phyloP scores from a whole-genome alignment of 2,797 vertebrate genomes.

The Myotis daubentonii region DNA sequence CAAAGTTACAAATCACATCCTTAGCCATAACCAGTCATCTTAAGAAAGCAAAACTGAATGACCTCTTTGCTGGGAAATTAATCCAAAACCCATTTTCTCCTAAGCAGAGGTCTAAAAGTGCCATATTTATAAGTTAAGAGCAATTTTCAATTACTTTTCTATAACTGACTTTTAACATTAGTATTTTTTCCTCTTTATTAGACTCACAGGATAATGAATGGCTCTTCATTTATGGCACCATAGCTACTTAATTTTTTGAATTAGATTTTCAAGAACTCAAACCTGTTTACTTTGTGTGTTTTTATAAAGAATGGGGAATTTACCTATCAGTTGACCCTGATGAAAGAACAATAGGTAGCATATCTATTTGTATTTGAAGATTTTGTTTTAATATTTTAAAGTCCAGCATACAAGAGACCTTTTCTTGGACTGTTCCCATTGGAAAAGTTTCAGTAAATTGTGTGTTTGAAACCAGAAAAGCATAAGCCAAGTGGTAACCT shows the following conservation, averaged over 20 bases:
- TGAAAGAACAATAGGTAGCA: not conserved
- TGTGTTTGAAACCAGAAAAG: slow-evolving; percentile 7
- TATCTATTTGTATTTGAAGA: not conserved
- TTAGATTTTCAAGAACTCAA: not conserved
- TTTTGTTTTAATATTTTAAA: not conserved
- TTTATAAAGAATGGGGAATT: slow-evolving; percentile 15
- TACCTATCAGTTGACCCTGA: not conserved
- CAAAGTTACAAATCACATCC: not conserved
- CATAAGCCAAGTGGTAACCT: not conserved
- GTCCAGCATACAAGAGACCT: not conserved
- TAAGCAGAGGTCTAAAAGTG: not conserved
- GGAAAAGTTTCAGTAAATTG: not conserved
- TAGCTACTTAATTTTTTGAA: not conserved
- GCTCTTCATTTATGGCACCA: not conserved
- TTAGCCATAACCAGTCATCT: not conserved
- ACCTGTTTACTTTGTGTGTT: not conserved
- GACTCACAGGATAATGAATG: not conserved
- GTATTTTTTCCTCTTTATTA: slow-evolving; percentile 10
- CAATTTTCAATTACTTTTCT: slow-evolving; percentile 13
- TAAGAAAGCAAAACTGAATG: not conserved
- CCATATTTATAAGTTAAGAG: not conserved
- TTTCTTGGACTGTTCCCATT: slow-evolving; percentile 2
- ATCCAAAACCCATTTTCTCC: slow-evolving; percentile 2
- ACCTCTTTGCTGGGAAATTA: not conserved
- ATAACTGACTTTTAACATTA: not conserved